A percentile compares a stretch with the other conserved stretches of the same genome.
These are phyloP conservation scores for Drosophila lini DNA, from an alignment of 1,140 invertebrate species.

Conservation along the genomic window DNA sequence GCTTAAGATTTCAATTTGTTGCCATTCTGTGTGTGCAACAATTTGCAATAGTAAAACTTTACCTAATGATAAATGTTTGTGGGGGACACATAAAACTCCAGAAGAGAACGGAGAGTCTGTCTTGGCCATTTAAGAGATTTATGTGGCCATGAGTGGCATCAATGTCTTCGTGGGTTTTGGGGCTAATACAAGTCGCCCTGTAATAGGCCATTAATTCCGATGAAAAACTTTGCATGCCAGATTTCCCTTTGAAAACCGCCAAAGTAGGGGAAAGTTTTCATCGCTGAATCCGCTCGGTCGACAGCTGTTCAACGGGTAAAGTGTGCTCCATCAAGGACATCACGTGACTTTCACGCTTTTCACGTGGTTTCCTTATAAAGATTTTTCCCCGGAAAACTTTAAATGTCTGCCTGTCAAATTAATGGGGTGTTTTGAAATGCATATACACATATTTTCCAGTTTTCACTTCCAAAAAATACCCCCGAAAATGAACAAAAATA, in stretches of 20 bases:
- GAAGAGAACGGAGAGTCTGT: constrained; percentile 52
- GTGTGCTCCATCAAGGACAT: constrained; percentile 35
- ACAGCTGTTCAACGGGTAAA: constrained; percentile 9
- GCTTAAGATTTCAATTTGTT: constrained; percentile 82
- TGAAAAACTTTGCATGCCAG: constrained; percentile 49
- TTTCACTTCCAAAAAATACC: background rate
- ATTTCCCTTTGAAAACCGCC: constrained; percentile 14
- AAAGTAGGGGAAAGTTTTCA: constrained; percentile 15
- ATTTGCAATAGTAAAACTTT: constrained; percentile 73
- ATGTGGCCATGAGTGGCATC: constrained; percentile 61
- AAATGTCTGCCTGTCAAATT: constrained; percentile 2
- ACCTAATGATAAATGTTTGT: constrained; percentile 77
- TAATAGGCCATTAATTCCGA: constrained; percentile 59
- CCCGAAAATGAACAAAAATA: background rate
- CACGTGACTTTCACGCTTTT: constrained; percentile 36
- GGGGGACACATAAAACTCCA: constrained; percentile 54
- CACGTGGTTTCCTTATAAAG: constrained; percentile 4
- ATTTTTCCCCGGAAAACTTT: constrained; percentile 8
- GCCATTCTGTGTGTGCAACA: constrained; percentile 69
- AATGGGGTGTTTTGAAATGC: background rate
- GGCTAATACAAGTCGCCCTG: constrained; percentile 33
- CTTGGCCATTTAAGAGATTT: constrained; percentile 58
- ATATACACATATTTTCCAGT: background rate
- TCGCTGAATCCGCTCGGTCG: constrained; percentile 5
- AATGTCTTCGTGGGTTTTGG: constrained; percentile 42